Evolutionary conservation across 2,113 vertebrate species (phyloP).

Genomic region (Sakesphorus luctuosus): DNA sequence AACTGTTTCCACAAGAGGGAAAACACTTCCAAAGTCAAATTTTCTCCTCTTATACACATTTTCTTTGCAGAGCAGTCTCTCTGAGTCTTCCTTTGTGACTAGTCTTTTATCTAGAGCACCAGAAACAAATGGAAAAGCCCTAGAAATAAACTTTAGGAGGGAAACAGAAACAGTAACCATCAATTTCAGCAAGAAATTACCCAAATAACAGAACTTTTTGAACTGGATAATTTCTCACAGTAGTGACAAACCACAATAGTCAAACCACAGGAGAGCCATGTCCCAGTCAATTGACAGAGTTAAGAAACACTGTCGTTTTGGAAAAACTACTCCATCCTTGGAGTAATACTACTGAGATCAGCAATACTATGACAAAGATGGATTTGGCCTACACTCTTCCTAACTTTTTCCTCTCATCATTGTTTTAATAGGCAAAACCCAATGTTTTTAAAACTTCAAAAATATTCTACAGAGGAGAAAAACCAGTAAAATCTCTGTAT

Average conservation of each 20-base stretch:
- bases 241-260: slow-evolving; percentile 67
- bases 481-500: background rate
- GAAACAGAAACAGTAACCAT: slow-evolving; percentile 52
- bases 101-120: slow-evolving; percentile 1
- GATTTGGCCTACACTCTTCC: background rate
- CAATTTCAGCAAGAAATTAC: slow-evolving; percentile 63
- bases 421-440: slow-evolving; percentile 19
- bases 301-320: slow-evolving; percentile 18
- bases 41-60: background rate
- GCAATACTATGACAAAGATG: background rate
- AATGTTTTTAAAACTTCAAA: background rate
- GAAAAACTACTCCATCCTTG: slow-evolving; percentile 34
- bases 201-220: slow-evolving; percentile 61
- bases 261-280: slow-evolving; percentile 63
- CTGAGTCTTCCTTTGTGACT: background rate
- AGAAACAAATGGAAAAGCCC: slow-evolving; percentile 52
- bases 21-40: background rate
- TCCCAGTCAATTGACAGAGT: slow-evolving; percentile 40
- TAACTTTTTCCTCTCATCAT: background rate
- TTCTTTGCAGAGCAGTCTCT: background rate
- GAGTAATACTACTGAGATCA: background rate
- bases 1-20: background rate
- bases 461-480: background rate
- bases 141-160: slow-evolving; percentile 47
- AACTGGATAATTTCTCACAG: slow-evolving; percentile 55